Percentiles rank a stretch among this genome's conserved stretches.
Conservation (phyloP, 2,113 vertebrate species). For the Origma solitaria region DNA sequence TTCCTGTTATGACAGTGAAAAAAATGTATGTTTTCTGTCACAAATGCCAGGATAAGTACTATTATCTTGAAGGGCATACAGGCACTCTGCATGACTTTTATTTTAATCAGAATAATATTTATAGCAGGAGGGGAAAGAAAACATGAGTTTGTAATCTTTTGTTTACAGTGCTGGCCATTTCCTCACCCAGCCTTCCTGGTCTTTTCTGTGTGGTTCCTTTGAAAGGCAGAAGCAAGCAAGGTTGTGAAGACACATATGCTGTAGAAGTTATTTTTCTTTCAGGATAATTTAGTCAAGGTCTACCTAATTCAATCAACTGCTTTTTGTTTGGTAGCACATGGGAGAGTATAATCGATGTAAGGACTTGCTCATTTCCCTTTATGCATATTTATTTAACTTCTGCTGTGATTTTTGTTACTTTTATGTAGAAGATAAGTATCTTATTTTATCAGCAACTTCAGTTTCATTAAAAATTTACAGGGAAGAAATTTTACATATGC, state of each 20-base stretch:
- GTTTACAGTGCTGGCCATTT: background rate
- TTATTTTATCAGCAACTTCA: background rate
- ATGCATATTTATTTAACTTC: background rate
- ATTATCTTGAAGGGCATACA: background rate
- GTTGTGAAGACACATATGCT: background rate
- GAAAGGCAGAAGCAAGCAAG: background rate
- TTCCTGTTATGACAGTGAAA: background rate
- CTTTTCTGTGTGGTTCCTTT: background rate
- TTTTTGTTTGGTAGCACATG: background rate
- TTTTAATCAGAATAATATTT: background rate
- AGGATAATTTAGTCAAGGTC: background rate
- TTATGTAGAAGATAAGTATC: background rate
- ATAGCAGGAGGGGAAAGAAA: background rate
- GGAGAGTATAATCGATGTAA: background rate
- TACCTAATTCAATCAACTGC: background rate
- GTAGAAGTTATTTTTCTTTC: background rate
- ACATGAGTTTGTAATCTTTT: background rate
- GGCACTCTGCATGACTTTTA: background rate
- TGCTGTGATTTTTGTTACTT: background rate
- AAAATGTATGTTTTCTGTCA: background rate
- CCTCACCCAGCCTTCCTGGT: background rate
- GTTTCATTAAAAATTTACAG: background rate
- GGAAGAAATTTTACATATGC: background rate
- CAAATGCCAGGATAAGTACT: background rate
- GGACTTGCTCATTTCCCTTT: background rate